Conservation (phyloP, 2,888 invertebrate species). For the Amiota mariae region DNA sequence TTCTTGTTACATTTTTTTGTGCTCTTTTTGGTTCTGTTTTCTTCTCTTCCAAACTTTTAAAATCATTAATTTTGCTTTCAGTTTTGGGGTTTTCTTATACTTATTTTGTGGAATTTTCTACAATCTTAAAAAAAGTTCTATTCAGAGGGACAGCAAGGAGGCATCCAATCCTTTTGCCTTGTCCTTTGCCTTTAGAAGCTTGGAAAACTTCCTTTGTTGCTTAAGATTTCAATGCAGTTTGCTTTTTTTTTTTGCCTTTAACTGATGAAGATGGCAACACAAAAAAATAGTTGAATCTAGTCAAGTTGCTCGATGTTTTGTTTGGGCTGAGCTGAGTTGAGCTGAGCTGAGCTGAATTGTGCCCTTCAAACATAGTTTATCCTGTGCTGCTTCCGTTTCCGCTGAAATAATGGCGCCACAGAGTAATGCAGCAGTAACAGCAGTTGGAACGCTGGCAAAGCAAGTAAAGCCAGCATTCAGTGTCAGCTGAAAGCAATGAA, state of each 20-base stretch:
- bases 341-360: slow-evolving; percentile 15
- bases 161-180: too few species aligned
- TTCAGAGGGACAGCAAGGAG: too few species aligned
- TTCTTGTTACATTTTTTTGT: too few species aligned
- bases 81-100: background rate
- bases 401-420: slow-evolving; percentile 29
- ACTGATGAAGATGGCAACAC: background rate
- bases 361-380: slow-evolving; percentile 30
- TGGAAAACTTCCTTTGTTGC: too few species aligned
- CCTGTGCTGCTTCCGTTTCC: slow-evolving; percentile 33
- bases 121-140: background rate
- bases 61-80: slow-evolving; percentile 11
- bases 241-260: background rate
- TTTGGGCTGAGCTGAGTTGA: slow-evolving; percentile 14
- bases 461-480: slow-evolving; percentile 9
- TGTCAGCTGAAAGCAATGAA: slow-evolving; percentile 38
- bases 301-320: background rate
- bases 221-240: background rate
- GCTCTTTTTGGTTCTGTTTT: background rate
- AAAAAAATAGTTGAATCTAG: background rate
- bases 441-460: too few species aligned
- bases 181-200: too few species aligned
- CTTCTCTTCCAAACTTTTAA: background rate
- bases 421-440: too few species aligned
- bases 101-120: background rate